A percentile compares a stretch with the other conserved stretches of the same genome.
These are phyloP conservation scores for Ellobius talpinus DNA, from an alignment of 2,113 vertebrate species.

Conservation along the genomic window DNA sequence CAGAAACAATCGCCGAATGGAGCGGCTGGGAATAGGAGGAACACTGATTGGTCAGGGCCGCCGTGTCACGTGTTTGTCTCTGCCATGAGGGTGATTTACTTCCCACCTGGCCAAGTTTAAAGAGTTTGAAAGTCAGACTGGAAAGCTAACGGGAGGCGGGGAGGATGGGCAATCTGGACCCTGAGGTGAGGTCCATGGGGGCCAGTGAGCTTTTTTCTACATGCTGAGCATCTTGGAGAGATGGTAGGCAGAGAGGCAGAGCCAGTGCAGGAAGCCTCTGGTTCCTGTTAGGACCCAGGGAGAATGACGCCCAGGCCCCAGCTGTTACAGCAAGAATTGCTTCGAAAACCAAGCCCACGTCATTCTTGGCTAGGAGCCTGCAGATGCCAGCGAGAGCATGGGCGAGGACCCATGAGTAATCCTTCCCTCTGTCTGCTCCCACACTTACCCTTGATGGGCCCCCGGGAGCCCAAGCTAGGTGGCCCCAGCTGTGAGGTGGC, in stretches of 20 bases:
- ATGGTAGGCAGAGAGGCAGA: background rate
- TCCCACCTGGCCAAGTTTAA: background rate
- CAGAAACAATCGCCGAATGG: background rate
- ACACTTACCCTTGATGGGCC: background rate
- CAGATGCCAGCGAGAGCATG: conserved; percentile 66
- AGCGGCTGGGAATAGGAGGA: background rate
- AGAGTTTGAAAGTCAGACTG: background rate
- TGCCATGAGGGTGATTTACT: background rate
- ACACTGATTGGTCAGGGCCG: background rate
- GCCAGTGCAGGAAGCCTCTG: background rate
- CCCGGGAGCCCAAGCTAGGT: background rate
- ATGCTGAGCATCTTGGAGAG: background rate
- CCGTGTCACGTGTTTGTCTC: background rate
- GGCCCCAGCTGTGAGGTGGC: background rate
- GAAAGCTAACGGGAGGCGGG: background rate
- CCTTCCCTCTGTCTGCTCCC: conserved; percentile 39
- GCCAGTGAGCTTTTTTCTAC: background rate
- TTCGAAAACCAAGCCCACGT: conserved; percentile 45
- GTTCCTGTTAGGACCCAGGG: background rate
- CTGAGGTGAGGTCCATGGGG: background rate
- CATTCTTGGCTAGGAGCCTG: conserved; percentile 64
- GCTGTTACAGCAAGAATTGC: conserved; percentile 53
- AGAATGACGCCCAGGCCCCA: background rate
- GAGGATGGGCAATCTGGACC: background rate
- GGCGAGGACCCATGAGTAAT: conserved; percentile 74